These are phyloP conservation scores for Kuschelorhynchus macadamiae DNA, from an alignment of 2,888 invertebrate genomes.

Conservation along the genomic window DNA sequence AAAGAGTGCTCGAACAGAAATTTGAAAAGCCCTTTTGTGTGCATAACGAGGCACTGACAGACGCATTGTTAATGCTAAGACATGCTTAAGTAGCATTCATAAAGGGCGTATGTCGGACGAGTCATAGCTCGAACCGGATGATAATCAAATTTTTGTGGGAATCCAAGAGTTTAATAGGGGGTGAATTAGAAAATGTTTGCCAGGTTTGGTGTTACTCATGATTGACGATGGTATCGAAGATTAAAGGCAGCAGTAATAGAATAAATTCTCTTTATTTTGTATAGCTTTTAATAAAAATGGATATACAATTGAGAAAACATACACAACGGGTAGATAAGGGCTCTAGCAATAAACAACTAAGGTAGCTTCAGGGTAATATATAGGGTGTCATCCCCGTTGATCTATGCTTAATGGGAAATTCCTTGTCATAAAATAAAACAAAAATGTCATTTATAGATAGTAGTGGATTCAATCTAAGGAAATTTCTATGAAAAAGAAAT, in stretches of 20 bases:
- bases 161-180: neutral
- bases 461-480: too few relatives aligned
- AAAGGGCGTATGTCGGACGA: conserved; percentile 26
- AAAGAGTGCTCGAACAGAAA: conserved; percentile 35
- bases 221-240: neutral
- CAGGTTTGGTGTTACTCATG: neutral
- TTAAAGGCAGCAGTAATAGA: neutral
- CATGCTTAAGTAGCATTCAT: conserved; percentile 37
- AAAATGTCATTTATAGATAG: too few relatives aligned
- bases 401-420: too few relatives aligned
- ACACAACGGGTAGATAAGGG: too few relatives aligned
- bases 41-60: conserved; percentile 37
- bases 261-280: too few relatives aligned
- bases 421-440: too few relatives aligned
- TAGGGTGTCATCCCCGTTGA: too few relatives aligned
- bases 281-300: neutral
- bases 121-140: conserved; percentile 14
- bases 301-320: neutral
- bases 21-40: conserved; percentile 39
- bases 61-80: conserved; percentile 38
- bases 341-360: neutral
- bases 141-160: conserved; percentile 21
- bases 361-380: neutral
- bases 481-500: too few relatives aligned
- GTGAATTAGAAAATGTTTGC: neutral